phyloP scores from a whole-genome alignment of 2,113 vertebrate genomes.

The Ophthalmolycus amberensis region DNA sequence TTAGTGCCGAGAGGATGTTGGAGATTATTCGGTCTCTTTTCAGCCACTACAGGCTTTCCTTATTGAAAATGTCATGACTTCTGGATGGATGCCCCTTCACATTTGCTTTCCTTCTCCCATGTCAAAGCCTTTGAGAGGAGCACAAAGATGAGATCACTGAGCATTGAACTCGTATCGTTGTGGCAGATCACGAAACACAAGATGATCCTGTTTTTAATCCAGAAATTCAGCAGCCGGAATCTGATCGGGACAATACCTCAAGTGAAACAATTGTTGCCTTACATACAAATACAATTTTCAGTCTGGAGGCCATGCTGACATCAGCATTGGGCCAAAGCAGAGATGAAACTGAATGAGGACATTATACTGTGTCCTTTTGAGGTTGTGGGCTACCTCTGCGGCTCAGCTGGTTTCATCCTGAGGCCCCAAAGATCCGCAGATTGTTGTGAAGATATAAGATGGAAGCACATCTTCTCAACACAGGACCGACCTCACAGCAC shows the following conservation, averaged over 20 bases:
- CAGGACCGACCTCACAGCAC: constrained; percentile 17
- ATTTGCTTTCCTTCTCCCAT: constrained; percentile 27
- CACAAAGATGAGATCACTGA: constrained; percentile 51
- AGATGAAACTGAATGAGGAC: constrained; percentile 2
- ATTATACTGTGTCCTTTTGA: constrained; percentile 17
- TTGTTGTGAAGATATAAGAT: constrained; percentile 1
- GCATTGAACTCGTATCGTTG: constrained; percentile 23
- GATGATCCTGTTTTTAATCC: constrained; percentile 12
- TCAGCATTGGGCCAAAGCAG: background rate
- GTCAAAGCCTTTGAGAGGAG: constrained; percentile 47
- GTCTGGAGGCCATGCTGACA: background rate
- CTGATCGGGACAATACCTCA: background rate
- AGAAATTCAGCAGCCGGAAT: constrained; percentile 2
- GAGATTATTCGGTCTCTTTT: constrained; percentile 13
- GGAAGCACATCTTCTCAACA: constrained; percentile 29
- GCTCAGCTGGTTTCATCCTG: constrained; percentile 36
- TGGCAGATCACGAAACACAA: background rate
- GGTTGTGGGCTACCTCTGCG: background rate
- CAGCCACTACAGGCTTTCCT: constrained; percentile 25
- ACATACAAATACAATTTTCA: background rate
- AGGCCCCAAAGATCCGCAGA: constrained; percentile 35
- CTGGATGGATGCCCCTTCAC: constrained; percentile 40
- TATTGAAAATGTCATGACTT: constrained; percentile 49
- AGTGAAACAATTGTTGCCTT: background rate
- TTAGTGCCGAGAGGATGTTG: constrained; percentile 18